Base-by-base conservation (phyloP, 2,888 invertebrate genomes). In the Campoletis raptor region DNA sequence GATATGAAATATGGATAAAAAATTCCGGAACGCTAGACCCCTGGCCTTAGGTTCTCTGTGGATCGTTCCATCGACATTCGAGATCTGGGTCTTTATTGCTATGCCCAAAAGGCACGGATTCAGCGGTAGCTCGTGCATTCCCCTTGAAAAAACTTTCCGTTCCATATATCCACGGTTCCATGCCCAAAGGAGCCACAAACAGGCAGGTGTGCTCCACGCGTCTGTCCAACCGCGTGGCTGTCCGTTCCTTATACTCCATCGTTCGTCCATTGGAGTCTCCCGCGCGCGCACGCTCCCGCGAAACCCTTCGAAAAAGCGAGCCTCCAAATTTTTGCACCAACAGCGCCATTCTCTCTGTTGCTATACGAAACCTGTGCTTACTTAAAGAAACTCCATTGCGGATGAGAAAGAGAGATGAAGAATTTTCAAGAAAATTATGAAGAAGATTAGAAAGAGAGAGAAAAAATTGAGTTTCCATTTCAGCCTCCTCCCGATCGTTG, bases 131-230 rank as follows among this genome's bases (percentile, higher is more conserved):
- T 45, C 78, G 45, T 70, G 70, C 18, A 37, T 45, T 61, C 73
- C 37, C 69, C 61, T 67, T 52, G 61, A 61, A 61, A 61, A 61
- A 61, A 61, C 61, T 61, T 76, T 61, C 45, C 77, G 66, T 72
- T 81, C 74, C 64, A 64, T 74, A 57, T 74, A 57, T 70, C 48
- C 40, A 76, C 64, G 37, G 48, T 40, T 77, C 78, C 70, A 70
- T 37, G 40, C 48, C 24, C 61, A 8, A 67, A 70, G 61, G 61
- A 81, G 73, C 37, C 82, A 67, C 85, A 85, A 45, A 81, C 83
- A 83, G 85, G 88, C 88, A 88, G 88, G 88, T 88, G 88, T 83
- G 85, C 80, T 81, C 67, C 81, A 61, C 81, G 67, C 72, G 79
- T 78, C 84, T 80, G 81, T 74, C 74, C 79, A 79, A 54, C 82